Conservation (phyloP, 2,113 vertebrate genomes). For the Piprites chloris region DNA sequence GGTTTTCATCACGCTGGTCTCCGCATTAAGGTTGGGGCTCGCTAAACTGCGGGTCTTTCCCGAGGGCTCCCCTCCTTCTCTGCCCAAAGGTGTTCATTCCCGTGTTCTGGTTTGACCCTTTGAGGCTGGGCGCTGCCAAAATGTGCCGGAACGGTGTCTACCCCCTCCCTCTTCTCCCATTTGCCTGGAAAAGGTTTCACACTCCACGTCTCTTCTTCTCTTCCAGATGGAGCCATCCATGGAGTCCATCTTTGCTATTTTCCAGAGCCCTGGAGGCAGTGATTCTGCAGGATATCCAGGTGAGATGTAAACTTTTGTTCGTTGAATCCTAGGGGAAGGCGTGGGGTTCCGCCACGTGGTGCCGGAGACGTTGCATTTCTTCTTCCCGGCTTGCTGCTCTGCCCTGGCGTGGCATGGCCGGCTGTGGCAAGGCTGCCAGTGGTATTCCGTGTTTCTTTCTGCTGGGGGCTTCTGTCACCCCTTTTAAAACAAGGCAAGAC, state of each 20-base stretch:
- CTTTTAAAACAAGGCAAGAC: background rate
- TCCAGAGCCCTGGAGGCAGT: background rate
- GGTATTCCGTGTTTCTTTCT: background rate
- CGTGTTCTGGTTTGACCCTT: fast-evolving
- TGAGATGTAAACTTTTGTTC: background rate
- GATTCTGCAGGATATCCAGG: background rate
- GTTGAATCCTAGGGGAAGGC: background rate
- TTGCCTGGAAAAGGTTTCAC: fast-evolving
- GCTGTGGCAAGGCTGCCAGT: background rate
- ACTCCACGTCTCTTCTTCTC: background rate
- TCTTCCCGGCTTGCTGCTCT: background rate
- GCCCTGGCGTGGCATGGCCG: no score
- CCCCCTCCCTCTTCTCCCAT: fast-evolving
- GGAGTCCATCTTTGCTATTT: fast-evolving
- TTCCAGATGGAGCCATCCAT: background rate
- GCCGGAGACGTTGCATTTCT: fast-evolving
- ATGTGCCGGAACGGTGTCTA: background rate
- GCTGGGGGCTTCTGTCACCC: background rate
- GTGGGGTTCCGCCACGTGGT: no score
- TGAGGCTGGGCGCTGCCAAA: no score
- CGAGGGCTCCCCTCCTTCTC: fast-evolving
- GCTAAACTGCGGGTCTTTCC: fast-evolving
- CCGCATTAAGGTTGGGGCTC: background rate
- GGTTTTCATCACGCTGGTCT: fast-evolving
- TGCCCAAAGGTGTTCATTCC: fast-evolving